A percentile compares a stretch with the other conserved stretches of the same genome.
Evolutionary conservation across 2,888 invertebrate species (phyloP).

Genomic region (Diplazon laetatorius): DNA sequence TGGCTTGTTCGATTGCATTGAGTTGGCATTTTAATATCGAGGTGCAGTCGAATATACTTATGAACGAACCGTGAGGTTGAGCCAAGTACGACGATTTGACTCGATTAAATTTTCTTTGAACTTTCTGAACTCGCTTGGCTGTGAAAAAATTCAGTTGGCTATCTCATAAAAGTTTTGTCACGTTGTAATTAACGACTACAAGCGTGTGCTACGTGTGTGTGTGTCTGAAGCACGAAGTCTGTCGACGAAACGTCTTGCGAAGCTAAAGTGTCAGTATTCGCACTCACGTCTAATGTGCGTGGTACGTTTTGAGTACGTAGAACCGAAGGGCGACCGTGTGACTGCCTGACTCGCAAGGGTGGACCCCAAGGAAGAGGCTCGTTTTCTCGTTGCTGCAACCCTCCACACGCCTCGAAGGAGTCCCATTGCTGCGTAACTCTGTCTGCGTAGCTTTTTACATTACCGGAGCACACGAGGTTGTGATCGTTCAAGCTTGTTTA

Average conservation of each 20-base stretch:
- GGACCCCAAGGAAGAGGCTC: slow-evolving; percentile 38
- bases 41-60: too few species aligned
- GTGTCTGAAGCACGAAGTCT: neutral
- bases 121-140: too few species aligned
- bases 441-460: slow-evolving; percentile 21
- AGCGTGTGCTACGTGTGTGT: neutral
- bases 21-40: too few species aligned
- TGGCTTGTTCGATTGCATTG: too few species aligned
- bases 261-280: slow-evolving; percentile 78
- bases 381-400: slow-evolving; percentile 52
- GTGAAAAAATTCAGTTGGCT: too few species aligned
- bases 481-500: slow-evolving; percentile 57
- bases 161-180: too few species aligned
- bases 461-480: slow-evolving; percentile 44
- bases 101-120: too few species aligned
- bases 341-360: slow-evolving; percentile 9
- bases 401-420: slow-evolving; percentile 58
- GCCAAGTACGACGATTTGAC: too few species aligned
- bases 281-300: slow-evolving; percentile 67
- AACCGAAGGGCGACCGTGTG: slow-evolving; percentile 28
- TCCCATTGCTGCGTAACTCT: neutral
- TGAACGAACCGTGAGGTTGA: too few species aligned
- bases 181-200: neutral
- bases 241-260: slow-evolving; percentile 71
- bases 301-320: slow-evolving; percentile 25